Base-by-base conservation (phyloP, 2,797 vertebrate genomes). In the Rhinella marina region DNA sequence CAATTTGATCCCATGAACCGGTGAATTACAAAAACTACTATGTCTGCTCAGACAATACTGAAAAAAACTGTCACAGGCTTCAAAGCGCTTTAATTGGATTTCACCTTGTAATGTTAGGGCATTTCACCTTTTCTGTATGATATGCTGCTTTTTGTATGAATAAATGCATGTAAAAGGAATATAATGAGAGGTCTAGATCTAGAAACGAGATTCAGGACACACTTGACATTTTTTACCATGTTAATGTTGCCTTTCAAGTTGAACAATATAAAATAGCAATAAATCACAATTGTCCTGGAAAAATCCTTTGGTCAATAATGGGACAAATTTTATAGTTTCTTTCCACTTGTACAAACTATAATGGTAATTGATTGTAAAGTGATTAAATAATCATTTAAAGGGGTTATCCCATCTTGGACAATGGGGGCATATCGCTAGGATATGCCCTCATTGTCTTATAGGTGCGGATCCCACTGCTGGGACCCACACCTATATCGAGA, bases 11-110 rank as follows among this genome's bases (percentile, higher is more conserved):
- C 62, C 64, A 61, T 27, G 29, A 75, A 76, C 10, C 17, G 16
- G 17, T 57, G 52, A 83, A 87, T 83, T 87, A 56, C 68, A 86
- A 81, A 56, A 85, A 32, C 64, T 76, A 19, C 64, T 29, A 77
- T 85, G 77, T 73, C 66, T 77, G 59, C 48, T 78, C 70, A 81
- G 66, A 76, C 70, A 86, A 81, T 85, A 75, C 27, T 16, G 52
- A 81, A 86, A 23, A 75, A 81, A 81, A 72, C 82, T 85, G 83
- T 88, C 76, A 85, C 12, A 50, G 59, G 66, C 77, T 85, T 85
- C 66, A 81, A 82, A 66, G 57, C 68, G 77, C 82, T 72, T 68
- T 88, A 81, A 86, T 88, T 85, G 83, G 48, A 75, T 23, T 57
- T 68, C 68, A 48, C 6, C 17, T 62, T 59, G 68, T 85, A 85